Evolutionary conservation across 2,888 invertebrate genomes (phyloP), one percentile per base, ranked within the genome.

Genomic region (Tetragonisca angustula): DNA sequence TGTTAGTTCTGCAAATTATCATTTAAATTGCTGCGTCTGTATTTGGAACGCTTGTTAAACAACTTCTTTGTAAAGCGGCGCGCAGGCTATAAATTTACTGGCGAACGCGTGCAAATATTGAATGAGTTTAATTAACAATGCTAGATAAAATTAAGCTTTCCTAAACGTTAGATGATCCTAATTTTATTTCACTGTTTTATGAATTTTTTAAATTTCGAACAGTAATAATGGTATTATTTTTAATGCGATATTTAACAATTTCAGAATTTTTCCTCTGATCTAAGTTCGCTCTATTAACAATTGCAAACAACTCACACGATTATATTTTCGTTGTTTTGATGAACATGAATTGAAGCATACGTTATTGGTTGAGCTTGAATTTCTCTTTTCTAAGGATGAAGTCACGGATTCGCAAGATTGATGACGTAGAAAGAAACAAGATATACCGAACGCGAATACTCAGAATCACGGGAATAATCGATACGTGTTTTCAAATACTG

Each of bases 401-500:
- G 5, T 56, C 64, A 19, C 6, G 21, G 36, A 52, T 67, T 21
- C 56, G 21, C 6, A 49, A 64, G 61, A 74, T 77, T 65, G 36
- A 43, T 59, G 15, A 49, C 50, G 71, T 21, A 13, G 9, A 62
- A 64, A 54, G 49, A 54, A 79, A 75, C 64, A 24, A 24, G 65
- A 74, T n/a, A 70, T 70, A 80, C 56, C 69, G 75, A 75, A 62
- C 80, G 67, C 15, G 61, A 67, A 62, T 84, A 73, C 76, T 19
- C 64, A 21, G 54, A 87, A 77, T 74, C 13, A 6, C 21, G 59
- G 56, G 68, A 56, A 32, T 75, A 49, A 79, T 84, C 73, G 70
- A 86, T 78, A 79, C 62, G 9, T 64, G 49, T 87, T 87, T 87
- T 73, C 64, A 72, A 80, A 82, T 82, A 77, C 73, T 13, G 21